Base-by-base conservation (phyloP, 1,140 invertebrate species). In the Zaprionus vittiger region DNA sequence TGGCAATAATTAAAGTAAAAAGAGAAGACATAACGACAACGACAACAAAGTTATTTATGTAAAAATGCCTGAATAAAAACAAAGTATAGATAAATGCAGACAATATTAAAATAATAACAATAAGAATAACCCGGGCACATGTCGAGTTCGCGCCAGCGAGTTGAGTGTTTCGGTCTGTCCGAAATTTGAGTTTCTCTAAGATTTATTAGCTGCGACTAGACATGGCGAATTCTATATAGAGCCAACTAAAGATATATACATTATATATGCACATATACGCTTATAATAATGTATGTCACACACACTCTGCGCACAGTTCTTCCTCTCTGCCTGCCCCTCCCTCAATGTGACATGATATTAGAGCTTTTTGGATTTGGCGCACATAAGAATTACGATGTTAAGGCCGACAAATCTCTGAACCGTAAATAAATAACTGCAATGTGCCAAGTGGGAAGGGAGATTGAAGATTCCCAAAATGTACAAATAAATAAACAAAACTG, bases 151-250 rank as follows among this genome's bases (percentile, higher is more conserved):
- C 82, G 68, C 37, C 52, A 34, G 61, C 65, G 20, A 26, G 38
- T 65, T 55, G 34, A 65, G 63, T 86, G 73, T 70, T 49, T 62
- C 31, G 72, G 79, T 82, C 82, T 86, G 83, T 37, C 49, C 41
- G 49, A 64, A 81, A 80, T 77, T 61, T 72, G 65, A 80, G 78
- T 73, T 49, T 77, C 56, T 54, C 12, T 56, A 60, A 65, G 79
- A 87, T 87, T 87, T 90, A 87, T 87, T 87, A 71, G 74, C 84
- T 37, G 84, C 79, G 62, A 87, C 84, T 80, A 90, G 84, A 87
- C 81, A 87, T 65, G 65, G 41, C 26, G 38, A 55, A 73, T 62
- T 52, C 70, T 17, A 65, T 56, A 73, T 52, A 83, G 74, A 70
- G 59, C 59, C 67, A 73, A 62, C 47, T 54, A 71, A 31, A 65